These are phyloP conservation scores for Argynnis bischoffii DNA, from an alignment of 2,888 invertebrate genomes.

Conservation along the genomic window DNA sequence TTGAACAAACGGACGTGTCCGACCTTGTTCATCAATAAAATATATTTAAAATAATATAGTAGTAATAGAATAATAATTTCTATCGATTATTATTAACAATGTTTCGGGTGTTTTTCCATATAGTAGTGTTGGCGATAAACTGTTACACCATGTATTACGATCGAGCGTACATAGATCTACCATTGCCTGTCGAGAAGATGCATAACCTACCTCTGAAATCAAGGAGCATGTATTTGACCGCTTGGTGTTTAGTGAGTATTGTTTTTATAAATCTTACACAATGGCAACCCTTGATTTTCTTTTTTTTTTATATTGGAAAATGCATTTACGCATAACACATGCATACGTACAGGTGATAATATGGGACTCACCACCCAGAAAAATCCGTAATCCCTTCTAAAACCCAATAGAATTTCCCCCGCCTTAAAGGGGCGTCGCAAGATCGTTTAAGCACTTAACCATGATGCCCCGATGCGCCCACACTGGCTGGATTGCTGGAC, in stretches of 20 bases:
- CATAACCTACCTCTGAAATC: constrained; percentile 56
- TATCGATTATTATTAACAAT: not conserved
- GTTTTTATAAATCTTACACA: not conserved
- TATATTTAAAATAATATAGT: too few species aligned
- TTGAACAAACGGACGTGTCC: too few species aligned
- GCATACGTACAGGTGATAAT: not conserved
- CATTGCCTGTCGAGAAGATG: constrained; percentile 51
- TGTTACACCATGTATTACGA: constrained; percentile 61
- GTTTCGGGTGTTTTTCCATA: constrained; percentile 53
- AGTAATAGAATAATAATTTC: not conserved
- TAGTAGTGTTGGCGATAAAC: constrained; percentile 52
- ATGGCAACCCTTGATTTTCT: not conserved
- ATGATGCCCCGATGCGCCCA: too few species aligned
- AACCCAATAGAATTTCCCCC: too few species aligned
- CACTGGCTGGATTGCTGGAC: too few species aligned
- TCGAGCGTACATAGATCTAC: constrained; percentile 58
- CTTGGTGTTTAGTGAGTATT: constrained; percentile 63
- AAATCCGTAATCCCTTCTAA: too few species aligned
- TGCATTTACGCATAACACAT: too few species aligned
- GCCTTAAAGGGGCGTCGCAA: too few species aligned
- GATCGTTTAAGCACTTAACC: too few species aligned
- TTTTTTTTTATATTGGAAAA: too few species aligned
- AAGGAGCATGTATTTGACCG: constrained; percentile 59
- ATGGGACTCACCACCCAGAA: too few species aligned
- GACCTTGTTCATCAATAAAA: too few species aligned